Percentiles rank a stretch among this genome's conserved stretches.
phyloP scores from a whole-genome alignment of 2,888 invertebrate species.

The Lasioglossum pauxillum region DNA sequence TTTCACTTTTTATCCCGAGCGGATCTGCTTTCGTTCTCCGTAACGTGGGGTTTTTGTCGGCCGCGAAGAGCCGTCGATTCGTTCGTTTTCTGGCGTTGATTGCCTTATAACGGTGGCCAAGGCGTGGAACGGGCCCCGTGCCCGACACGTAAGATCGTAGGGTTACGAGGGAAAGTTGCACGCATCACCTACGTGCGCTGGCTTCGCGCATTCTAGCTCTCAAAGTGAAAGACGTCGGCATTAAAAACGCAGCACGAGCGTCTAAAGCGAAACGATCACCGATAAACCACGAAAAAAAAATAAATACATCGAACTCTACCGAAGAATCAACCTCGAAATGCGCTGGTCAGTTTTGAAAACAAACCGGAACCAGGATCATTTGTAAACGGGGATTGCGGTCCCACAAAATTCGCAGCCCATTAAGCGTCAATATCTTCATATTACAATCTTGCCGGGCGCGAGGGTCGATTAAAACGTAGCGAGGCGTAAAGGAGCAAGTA shows the following conservation, averaged over 20 bases:
- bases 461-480: neutral
- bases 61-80: slow-evolving; percentile 30
- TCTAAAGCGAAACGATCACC: too few species aligned
- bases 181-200: slow-evolving; percentile 77
- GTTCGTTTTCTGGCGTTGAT: slow-evolving; percentile 47
- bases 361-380: neutral
- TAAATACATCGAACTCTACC: neutral
- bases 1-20: slow-evolving; percentile 13
- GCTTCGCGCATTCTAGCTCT: slow-evolving; percentile 80
- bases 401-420: neutral
- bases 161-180: slow-evolving; percentile 80
- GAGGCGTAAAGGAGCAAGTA: slow-evolving; percentile 2
- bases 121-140: slow-evolving; percentile 54
- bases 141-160: slow-evolving; percentile 69
- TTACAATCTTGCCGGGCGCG: neutral
- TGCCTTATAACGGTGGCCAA: slow-evolving; percentile 32
- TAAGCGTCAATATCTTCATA: neutral
- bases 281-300: neutral
- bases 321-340: neutral
- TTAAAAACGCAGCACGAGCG: slow-evolving; percentile 61
- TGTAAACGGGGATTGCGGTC: neutral
- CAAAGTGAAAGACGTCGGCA: slow-evolving; percentile 79
- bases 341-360: neutral
- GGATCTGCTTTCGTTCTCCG: slow-evolving; percentile 24
- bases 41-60: neutral